phyloP scores from a whole-genome alignment of 2,113 vertebrate genomes.

The Leucoraja erinaceus region DNA sequence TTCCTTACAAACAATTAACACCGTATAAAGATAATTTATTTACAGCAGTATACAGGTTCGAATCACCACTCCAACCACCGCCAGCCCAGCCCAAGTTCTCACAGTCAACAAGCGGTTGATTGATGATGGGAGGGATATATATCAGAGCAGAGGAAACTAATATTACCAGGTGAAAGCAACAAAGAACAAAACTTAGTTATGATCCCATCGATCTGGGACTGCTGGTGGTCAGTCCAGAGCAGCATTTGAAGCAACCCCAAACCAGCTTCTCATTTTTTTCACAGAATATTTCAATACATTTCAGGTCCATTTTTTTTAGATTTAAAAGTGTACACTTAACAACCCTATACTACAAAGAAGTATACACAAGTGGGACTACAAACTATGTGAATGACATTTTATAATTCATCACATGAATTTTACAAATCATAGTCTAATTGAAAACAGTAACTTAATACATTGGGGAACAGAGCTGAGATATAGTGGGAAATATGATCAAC shows the following conservation, averaged over 20 bases:
- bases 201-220: neutral
- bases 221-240: neutral
- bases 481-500: neutral
- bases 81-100: neutral
- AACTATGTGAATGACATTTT: neutral
- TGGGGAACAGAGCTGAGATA: neutral
- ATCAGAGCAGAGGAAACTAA: neutral
- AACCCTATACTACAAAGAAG: too few species aligned
- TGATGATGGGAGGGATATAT: neutral
- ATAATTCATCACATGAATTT: neutral
- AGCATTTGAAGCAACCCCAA: neutral
- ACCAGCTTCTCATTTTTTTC: neutral
- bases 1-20: neutral
- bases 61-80: neutral
- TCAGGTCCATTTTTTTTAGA: neutral
- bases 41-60: neutral
- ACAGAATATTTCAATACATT: neutral
- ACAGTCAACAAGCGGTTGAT: neutral
- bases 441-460: constrained; percentile 1
- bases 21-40: neutral
- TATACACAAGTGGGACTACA: neutral
- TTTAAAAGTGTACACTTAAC: neutral
- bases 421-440: constrained; percentile 17
- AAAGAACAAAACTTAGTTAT: neutral
- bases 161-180: neutral